These are phyloP conservation scores for Pteronura brasiliensis DNA, from an alignment of 2,113 vertebrate genomes.

Conservation along the genomic window DNA sequence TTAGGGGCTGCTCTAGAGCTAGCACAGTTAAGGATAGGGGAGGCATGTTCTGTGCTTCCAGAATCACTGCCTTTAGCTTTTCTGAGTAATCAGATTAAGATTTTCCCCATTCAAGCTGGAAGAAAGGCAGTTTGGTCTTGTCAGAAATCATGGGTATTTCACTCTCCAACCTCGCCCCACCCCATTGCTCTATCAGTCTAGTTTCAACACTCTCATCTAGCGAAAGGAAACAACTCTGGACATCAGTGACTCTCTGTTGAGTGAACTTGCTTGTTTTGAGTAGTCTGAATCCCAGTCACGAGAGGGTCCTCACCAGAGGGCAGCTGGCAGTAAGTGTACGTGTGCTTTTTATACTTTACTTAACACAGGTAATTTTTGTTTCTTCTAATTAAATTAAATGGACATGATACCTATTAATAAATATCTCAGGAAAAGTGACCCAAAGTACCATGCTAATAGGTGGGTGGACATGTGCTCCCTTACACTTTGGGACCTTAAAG, in stretches of 20 bases:
- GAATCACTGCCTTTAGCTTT: slow-evolving; percentile 9
- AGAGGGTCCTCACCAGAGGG: neutral
- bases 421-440: slow-evolving; percentile 1
- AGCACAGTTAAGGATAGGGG: neutral
- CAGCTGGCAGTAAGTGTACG: neutral
- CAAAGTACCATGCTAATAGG: neutral
- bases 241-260: neutral
- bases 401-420: slow-evolving; percentile 14
- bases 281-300: neutral
- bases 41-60: neutral
- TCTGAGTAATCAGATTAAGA: slow-evolving; percentile 9
- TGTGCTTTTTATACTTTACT: neutral
- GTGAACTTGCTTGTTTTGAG: slow-evolving; percentile 30
- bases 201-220: neutral
- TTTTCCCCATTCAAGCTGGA: neutral
- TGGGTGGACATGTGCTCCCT: neutral
- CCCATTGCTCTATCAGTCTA: neutral
- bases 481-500: neutral
- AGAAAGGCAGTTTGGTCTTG: neutral
- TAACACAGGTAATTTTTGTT: neutral
- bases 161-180: neutral
- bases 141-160: slow-evolving; percentile 7
- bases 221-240: slow-evolving; percentile 16
- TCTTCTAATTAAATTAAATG: slow-evolving; percentile 18
- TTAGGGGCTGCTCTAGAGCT: neutral